These are phyloP conservation scores for Periophthalmus magnuspinnatus DNA, from an alignment of 2,797 vertebrate genomes.

Conservation along the genomic window DNA sequence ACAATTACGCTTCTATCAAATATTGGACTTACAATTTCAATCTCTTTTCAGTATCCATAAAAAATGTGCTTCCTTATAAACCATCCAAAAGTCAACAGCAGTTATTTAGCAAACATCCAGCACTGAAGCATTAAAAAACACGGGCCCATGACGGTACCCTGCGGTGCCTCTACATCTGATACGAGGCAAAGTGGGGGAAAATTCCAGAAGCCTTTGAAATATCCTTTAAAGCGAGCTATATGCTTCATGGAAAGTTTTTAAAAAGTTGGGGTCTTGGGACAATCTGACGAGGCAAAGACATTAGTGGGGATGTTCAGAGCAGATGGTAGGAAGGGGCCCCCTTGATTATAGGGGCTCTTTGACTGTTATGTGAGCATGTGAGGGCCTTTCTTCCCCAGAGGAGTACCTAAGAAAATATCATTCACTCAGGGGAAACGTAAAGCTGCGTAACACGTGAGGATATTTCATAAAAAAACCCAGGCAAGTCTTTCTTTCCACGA, in stretches of 20 bases:
- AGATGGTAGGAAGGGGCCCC: conserved; percentile 39
- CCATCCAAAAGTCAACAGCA: neutral
- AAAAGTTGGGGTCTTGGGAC: conserved; percentile 28
- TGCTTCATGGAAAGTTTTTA: conserved; percentile 20
- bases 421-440: conserved; percentile 28
- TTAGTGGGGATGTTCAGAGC: conserved; percentile 32
- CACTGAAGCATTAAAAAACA: conserved; percentile 4
- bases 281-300: conserved; percentile 37
- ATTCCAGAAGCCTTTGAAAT: conserved; percentile 22
- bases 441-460: conserved; percentile 19
- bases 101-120: neutral
- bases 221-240: too few species aligned
- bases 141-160: conserved; percentile 2
- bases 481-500: conserved; percentile 14
- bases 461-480: conserved; percentile 21
- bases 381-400: conserved; percentile 18
- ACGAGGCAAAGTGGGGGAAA: conserved; percentile 1
- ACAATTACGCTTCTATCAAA: too few species aligned
- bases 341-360: conserved; percentile 35
- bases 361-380: conserved; percentile 13
- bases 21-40: neutral
- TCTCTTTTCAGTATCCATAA: neutral
- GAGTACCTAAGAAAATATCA: conserved; percentile 40
- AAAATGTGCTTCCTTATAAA: too few species aligned
- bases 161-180: conserved; percentile 18